Evolutionary conservation across 1,140 invertebrate genomes (phyloP).

Genomic region (Atta colombica): DNA sequence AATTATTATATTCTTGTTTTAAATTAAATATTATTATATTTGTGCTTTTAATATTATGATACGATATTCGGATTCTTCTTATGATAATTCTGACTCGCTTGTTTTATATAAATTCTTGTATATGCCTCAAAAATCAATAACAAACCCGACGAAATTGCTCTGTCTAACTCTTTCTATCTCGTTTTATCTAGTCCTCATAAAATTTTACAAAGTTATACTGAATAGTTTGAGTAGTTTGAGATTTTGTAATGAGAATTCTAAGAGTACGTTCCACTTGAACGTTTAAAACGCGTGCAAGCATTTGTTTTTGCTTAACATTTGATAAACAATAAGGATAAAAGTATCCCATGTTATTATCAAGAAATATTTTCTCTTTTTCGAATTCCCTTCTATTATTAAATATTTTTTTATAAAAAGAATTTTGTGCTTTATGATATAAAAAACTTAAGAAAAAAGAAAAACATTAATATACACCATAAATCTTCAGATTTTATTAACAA

Average conservation of each 20-base stretch:
- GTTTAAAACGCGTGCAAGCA: no score
- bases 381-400: neutral
- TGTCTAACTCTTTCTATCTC: neutral
- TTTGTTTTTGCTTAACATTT: no score
- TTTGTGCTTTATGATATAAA: neutral
- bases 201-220: slow-evolving; percentile 23
- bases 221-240: neutral
- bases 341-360: neutral
- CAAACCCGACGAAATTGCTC: neutral
- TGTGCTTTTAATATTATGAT: no score
- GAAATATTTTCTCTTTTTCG: neutral
- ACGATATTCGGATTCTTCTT: neutral
- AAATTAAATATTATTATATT: neutral
- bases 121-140: neutral
- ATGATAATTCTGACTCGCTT: neutral
- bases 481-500: neutral
- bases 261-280: neutral
- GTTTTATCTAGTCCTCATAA: neutral
- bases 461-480: neutral
- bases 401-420: neutral
- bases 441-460: neutral
- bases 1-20: neutral
- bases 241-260: slow-evolving; percentile 25
- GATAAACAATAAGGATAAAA: no score
- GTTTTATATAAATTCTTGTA: neutral